Base-by-base conservation (phyloP, 2,113 vertebrate species). In the Ptychochromis oligacanthus region DNA sequence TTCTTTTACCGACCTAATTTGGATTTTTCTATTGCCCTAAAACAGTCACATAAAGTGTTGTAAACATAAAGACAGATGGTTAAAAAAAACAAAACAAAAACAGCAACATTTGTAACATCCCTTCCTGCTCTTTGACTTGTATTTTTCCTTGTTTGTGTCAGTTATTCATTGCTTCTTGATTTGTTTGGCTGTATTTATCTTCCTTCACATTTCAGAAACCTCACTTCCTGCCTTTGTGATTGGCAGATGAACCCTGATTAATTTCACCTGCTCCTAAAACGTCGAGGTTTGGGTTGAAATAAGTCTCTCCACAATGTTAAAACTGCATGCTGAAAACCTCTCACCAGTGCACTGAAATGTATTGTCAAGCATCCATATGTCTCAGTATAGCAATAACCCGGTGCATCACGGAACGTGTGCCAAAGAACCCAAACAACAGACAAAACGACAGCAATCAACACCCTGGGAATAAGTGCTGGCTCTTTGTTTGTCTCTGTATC, bases 271-370 rank as follows among this genome's bases (percentile, higher is more conserved):
- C 3, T 64, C 34, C 20, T 40, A 40, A 64, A 64, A 9, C 14
- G 20, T 40, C 0, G 36, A 64, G 22, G 0, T 40, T 61, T 18
- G 18, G 59, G 59, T 18, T 61, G 9, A 18, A n/a, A 36, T 20
- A 18, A n/a, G 20, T 62, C 31, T 38, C 34, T 38, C 18, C 0
- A 6, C 60, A 62, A 0, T 0, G 3, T 62, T 62, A 54, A 54
- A 20, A 3, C 15, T 20, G 15, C 18, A 15, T 17, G 46, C 3
- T 52, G 49, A 20, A 7, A 18, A 52, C 2, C 17, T 12, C 46
- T 52, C 17, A 52, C 46, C 9, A 10, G 38, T 14, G 43, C 10
- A 9, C 43, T 46, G 12, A 46, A 46, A 46, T 46, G 43, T 15
- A 46, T 5, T 46, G 40, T 46, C 43, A 14, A 46, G 56, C 24